phyloP scores from a whole-genome alignment of 2,888 invertebrate species.

The Arrhopalites spinosus region DNA sequence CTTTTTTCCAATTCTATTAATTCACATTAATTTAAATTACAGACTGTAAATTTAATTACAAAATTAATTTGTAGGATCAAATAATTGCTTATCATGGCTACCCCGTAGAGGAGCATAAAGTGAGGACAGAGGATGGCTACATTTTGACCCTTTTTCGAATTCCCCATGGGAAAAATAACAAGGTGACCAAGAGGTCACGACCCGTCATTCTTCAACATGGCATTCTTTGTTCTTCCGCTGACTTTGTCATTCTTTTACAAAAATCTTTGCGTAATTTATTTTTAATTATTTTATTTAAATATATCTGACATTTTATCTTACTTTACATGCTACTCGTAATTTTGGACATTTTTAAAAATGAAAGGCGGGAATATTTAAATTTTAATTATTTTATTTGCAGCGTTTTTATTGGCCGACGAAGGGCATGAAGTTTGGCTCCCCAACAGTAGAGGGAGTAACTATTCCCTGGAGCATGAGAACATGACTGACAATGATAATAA shows the following conservation, averaged over 20 bases:
- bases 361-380: too few species aligned
- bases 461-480: conserved; percentile 44
- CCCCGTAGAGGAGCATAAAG: background rate
- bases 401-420: conserved; percentile 47
- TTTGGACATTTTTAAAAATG: too few species aligned
- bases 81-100: background rate
- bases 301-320: too few species aligned
- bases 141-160: background rate
- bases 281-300: too few species aligned
- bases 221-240: background rate
- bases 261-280: too few species aligned
- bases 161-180: background rate
- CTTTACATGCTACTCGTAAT: too few species aligned
- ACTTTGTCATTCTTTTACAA: too few species aligned
- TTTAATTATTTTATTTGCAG: conserved; percentile 20
- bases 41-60: background rate
- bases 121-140: background rate
- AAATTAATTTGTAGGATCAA: background rate
- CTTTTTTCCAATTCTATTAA: background rate
- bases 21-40: background rate
- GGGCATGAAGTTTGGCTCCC: conserved; percentile 55
- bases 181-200: background rate
- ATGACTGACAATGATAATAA: conserved; percentile 36
- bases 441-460: conserved; percentile 50
- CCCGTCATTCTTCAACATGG: background rate